Percentiles rank a stretch among this genome's conserved stretches.
phyloP scores from a whole-genome alignment of 37 sponge, comb jelly and placozoan species.

The Beroe ovata region DNA sequence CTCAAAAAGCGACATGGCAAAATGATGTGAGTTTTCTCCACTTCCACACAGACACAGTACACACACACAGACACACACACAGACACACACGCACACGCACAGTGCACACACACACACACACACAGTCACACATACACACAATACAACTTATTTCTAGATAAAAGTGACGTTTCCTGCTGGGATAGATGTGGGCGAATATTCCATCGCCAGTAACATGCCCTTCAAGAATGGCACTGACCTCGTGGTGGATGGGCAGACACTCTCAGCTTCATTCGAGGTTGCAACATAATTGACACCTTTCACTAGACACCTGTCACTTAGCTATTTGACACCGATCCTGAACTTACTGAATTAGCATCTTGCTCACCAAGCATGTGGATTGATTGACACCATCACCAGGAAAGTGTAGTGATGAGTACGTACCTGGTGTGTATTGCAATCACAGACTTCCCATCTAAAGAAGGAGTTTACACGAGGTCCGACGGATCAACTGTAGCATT shows the following conservation, averaged over 20 bases:
- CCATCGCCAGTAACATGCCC: slow-evolving; percentile 23
- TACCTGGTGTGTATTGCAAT: slow-evolving; percentile 96
- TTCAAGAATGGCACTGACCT: background rate
- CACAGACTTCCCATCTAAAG: slow-evolving; percentile 73
- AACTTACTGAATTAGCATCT: too few species aligned
- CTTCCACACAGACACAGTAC: too few species aligned
- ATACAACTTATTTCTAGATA: slow-evolving; percentile 10
- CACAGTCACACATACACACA: too few species aligned
- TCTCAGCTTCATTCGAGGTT: background rate
- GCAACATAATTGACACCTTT: too few species aligned
- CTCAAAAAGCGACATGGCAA: slow-evolving; percentile 87
- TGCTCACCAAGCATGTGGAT: too few species aligned
- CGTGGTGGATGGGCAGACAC: background rate
- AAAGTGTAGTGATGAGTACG: slow-evolving; percentile 86
- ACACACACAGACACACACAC: too few species aligned
- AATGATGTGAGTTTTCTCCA: slow-evolving; percentile 63
- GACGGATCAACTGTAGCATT: slow-evolving; percentile 7
- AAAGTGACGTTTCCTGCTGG: slow-evolving; percentile 29
- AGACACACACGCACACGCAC: too few species aligned
- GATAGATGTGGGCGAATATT: slow-evolving; percentile 31
- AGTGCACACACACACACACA: too few species aligned
- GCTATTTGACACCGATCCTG: too few species aligned
- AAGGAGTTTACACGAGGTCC: background rate
- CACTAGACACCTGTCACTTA: too few species aligned
- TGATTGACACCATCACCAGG: too few species aligned